Conservation (phyloP, 2,113 vertebrate genomes). For the Canis aureus region DNA sequence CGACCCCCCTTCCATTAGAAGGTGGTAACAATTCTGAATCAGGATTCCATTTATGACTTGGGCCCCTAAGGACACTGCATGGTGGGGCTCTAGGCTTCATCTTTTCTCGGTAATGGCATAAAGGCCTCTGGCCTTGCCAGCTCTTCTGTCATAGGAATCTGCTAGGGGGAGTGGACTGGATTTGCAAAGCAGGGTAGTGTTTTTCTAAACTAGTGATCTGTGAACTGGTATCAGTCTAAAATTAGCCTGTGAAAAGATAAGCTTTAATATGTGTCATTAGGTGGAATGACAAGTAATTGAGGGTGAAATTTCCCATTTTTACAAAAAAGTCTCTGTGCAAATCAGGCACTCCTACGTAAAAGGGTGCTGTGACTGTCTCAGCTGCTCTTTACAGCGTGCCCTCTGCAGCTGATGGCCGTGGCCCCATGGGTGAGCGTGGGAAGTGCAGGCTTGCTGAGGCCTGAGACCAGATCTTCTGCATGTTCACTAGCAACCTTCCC, state of each 20-base stretch:
- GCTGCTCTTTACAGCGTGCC: not conserved
- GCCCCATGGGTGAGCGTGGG: not conserved
- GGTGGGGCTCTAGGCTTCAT: not conserved
- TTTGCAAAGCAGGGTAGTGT: not conserved
- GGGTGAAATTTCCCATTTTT: slow-evolving; percentile 50
- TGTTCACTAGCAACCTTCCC: rapidly evolving
- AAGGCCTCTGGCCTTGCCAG: not conserved
- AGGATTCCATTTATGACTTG: not conserved
- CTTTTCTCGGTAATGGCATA: not conserved
- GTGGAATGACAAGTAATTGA: slow-evolving; percentile 61
- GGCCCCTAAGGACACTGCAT: not conserved
- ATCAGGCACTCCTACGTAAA: not conserved
- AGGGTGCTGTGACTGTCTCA: not conserved
- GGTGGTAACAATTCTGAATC: not conserved
- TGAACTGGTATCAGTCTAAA: slow-evolving; percentile 61
- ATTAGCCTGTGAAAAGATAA: slow-evolving; percentile 48
- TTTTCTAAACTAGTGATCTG: slow-evolving; percentile 65
- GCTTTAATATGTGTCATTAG: slow-evolving; percentile 64
- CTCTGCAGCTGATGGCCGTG: not conserved
- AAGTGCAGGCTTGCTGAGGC: not conserved
- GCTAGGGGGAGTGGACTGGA: not conserved
- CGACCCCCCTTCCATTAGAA: too few species aligned
- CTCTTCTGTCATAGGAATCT: not conserved
- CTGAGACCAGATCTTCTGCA: not conserved
- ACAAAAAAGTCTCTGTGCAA: not conserved